A percentile compares a stretch with the other conserved stretches of the same genome.
Evolutionary conservation across 2,797 vertebrate genomes (phyloP).

Genomic region (Microhierax caerulescens): DNA sequence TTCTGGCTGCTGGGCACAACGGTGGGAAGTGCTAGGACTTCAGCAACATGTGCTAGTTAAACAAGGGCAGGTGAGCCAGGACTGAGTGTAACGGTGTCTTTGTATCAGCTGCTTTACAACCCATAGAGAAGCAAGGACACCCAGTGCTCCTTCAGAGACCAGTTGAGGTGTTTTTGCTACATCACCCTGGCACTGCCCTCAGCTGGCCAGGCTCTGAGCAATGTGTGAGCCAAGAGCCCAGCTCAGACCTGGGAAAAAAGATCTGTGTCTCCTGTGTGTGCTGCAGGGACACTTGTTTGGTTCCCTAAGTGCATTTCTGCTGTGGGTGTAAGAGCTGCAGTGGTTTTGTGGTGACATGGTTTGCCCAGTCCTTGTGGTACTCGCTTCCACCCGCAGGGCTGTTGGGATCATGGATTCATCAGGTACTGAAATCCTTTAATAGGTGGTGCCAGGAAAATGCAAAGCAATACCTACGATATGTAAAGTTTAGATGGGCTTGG

Average conservation of each 20-base stretch:
- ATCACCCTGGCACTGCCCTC: neutral
- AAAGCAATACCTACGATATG: neutral
- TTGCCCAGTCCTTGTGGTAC: rapidly evolving
- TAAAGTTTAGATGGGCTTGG: neutral
- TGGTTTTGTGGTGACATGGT: rapidly evolving
- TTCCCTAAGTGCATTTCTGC: neutral
- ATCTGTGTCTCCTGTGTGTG: rapidly evolving
- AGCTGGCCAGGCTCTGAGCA: neutral
- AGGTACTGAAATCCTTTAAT: neutral
- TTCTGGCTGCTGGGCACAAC: neutral
- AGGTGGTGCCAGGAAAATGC: neutral
- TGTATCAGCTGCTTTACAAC: rapidly evolving
- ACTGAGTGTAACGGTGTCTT: neutral
- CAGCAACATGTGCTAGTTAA: rapidly evolving
- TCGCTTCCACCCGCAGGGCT: rapidly evolving
- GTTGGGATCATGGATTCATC: neutral
- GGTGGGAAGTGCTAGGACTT: neutral
- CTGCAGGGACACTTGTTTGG: rapidly evolving
- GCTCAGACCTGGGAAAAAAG: neutral
- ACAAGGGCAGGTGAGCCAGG: neutral
- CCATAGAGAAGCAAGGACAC: neutral
- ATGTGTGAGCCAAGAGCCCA: rapidly evolving
- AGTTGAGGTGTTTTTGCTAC: rapidly evolving
- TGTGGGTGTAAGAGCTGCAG: neutral
- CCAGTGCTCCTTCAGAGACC: neutral